These are phyloP conservation scores for Aleiodes leptofemur DNA, from an alignment of 2,888 invertebrate species.

Conservation along the genomic window DNA sequence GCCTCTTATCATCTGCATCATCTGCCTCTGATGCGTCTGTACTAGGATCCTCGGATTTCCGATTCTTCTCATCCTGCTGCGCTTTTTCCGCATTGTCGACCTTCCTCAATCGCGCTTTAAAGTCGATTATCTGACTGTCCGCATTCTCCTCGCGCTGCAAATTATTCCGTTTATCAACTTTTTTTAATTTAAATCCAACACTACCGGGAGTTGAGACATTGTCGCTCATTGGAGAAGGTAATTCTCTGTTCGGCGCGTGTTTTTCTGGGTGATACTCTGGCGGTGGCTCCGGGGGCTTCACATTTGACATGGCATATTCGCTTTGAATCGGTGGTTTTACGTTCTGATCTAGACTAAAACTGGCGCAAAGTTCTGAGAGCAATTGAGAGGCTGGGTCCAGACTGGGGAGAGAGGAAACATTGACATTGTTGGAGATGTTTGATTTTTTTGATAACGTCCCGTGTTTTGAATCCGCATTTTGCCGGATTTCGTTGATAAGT, in stretches of 20 bases:
- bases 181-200: conserved; percentile 80
- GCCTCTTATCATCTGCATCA: conserved; percentile 89
- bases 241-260: conserved; percentile 47
- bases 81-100: conserved; percentile 79
- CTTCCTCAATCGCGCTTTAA: conserved; percentile 89
- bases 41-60: conserved; percentile 64
- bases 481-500: conserved; percentile 89
- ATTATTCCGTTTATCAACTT: conserved; percentile 81
- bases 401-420: conserved; percentile 65
- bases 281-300: conserved; percentile 48
- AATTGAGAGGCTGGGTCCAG: conserved; percentile 87
- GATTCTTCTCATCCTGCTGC: conserved; percentile 66
- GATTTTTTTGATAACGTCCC: conserved; percentile 64
- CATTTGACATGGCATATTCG: conserved; percentile 65
- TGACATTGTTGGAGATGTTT: conserved; percentile 57
- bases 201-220: conserved; percentile 57
- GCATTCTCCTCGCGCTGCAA: conserved; percentile 78
- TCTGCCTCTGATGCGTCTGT: conserved; percentile 73
- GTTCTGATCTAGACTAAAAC: conserved; percentile 83
- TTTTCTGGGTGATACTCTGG: conserved; percentile 61
- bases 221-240: conserved; percentile 65
- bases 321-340: conserved; percentile 72
- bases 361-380: conserved; percentile 90
- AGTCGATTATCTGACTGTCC: conserved; percentile 84
- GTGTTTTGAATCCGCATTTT: conserved; percentile 83